Conservation (phyloP, 2,113 vertebrate genomes). For the Onychorhynchus coronatus region DNA sequence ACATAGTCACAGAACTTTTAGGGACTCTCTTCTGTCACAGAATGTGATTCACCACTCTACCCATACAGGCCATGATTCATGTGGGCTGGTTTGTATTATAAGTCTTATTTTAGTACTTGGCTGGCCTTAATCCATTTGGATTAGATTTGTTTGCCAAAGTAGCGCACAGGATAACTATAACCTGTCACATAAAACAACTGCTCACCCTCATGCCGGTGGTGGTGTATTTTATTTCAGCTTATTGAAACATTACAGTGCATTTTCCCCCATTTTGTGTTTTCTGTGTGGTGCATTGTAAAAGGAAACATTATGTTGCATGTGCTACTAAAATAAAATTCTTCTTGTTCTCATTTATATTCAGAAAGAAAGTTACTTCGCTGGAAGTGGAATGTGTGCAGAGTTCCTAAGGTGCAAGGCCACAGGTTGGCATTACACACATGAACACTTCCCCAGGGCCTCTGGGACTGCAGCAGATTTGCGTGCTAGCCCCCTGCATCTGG, state of each 20-base stretch:
- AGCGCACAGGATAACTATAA: neutral
- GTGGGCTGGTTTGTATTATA: neutral
- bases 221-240: neutral
- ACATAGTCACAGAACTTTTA: neutral
- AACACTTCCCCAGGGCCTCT: neutral
- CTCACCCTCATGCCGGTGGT: neutral
- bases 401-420: neutral
- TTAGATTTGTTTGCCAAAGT: slow-evolving; percentile 6
- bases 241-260: neutral
- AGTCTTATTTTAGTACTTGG: slow-evolving; percentile 9
- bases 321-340: neutral
- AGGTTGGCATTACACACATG: neutral
- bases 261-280: neutral
- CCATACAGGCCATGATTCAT: neutral
- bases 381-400: neutral
- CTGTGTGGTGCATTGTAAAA: neutral
- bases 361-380: neutral
- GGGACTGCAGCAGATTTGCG: neutral
- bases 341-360: neutral
- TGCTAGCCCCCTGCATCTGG: neutral
- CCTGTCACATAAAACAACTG: neutral
- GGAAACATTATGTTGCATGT: neutral
- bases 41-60: neutral
- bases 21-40: neutral
- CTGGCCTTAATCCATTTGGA: neutral